Base-by-base conservation (phyloP, 1,140 invertebrate species). In the Phenacoccus solenopsis region DNA sequence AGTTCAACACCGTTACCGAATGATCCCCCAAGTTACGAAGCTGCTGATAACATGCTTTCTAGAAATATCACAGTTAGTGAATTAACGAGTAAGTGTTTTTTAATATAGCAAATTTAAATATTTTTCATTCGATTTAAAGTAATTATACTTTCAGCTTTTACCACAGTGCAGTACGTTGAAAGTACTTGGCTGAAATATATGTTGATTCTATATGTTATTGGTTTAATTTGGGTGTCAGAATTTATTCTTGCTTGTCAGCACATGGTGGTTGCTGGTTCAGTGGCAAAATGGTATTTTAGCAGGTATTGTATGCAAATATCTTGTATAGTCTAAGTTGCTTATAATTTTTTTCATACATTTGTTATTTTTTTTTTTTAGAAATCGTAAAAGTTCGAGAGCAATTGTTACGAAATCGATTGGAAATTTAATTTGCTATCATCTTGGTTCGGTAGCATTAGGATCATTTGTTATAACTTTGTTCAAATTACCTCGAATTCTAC, bases 191-290 rank as follows among this genome's bases (percentile, higher is more conserved):
- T 94, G 20, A 88, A 89, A 74, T 89, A 90, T 70, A 90, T 91
- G 88, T 94, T 93, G 88, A 95, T 91, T 91, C 85, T 94, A 70
- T 93, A 93, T 77, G 82, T 95, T 13, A 87, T 96, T 61, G 92
- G 90, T 22, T 80, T 95, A 0, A 84, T 96, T 69, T 96, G 93
- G 93, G 87, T 87, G 0, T 88, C 89, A 21, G 92, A 96, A 81
- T 95, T 95, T 76, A 93, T 95, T 73, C 86, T 93, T 73, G 90
- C 89, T 28, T 94, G 92, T 77, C 92, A 96, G 78, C 89, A 91
- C 76, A 92, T 96, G 85, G 89, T 93, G 3, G 87, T 95, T 70
- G 89, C 93, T 28, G 91, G 91, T 21, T 86, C 92, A 57, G 91
- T 96, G 0, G 90, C 91, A 4, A 82, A 82, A 69, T 96, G 93